Percentiles rank a stretch among this genome's conserved stretches.
Conservation (phyloP, 2,888 invertebrate species). For the Deladenus siricidicola region DNA sequence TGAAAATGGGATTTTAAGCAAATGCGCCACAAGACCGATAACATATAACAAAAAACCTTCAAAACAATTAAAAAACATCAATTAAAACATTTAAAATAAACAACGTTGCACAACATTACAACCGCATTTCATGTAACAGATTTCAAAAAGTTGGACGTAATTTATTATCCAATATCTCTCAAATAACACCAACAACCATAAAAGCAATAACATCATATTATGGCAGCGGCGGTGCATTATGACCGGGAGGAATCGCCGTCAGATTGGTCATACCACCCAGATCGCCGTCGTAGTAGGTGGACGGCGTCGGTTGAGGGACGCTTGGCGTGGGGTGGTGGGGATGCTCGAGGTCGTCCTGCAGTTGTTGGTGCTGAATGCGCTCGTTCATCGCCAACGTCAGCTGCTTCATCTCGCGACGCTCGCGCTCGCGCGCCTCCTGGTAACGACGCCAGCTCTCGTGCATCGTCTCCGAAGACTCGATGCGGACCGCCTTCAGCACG, state of each 20-base stretch:
- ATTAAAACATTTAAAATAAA: no score
- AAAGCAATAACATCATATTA: no score
- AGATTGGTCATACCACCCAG: not conserved
- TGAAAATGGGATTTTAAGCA: no score
- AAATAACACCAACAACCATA: no score
- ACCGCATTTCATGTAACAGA: no score
- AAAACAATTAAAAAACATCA: no score
- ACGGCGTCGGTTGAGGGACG: not conserved
- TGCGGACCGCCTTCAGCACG: constrained; percentile 10
- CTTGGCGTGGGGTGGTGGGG: not conserved
- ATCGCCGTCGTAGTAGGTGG: not conserved
- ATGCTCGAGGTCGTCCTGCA: not conserved
- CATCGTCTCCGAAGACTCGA: constrained; percentile 15
- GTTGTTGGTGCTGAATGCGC: constrained; percentile 12
- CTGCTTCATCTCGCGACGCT: constrained; percentile 16
- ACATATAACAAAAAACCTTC: no score
- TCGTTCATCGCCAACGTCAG: constrained; percentile 21
- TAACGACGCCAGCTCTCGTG: constrained; percentile 13
- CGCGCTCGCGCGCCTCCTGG: constrained; percentile 13
- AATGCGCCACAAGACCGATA: no score
- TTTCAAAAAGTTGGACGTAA: no score
- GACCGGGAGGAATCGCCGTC: not conserved
- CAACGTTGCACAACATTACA: no score
- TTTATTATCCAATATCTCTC: no score
- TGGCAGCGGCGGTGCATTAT: not conserved